Conservation (phyloP, 2,888 invertebrate genomes). For the Epistrophe eligans region DNA sequence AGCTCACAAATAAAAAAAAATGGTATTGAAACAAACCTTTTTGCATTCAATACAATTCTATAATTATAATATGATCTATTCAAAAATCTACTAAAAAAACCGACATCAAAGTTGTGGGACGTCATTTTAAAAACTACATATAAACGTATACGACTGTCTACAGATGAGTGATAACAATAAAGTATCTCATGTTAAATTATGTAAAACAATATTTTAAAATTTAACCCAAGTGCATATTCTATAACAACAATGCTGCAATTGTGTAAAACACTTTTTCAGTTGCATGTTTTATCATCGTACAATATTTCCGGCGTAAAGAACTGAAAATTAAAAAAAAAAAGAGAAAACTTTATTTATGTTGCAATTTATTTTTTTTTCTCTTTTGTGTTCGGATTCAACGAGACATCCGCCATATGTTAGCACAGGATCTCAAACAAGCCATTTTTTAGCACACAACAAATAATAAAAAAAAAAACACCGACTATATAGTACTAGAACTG, state of each 20-base stretch:
- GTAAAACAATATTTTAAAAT: background rate
- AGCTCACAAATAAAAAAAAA: too few species aligned
- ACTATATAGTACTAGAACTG: constrained; percentile 46
- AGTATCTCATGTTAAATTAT: background rate
- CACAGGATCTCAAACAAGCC: constrained; percentile 58
- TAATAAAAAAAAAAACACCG: constrained; percentile 47
- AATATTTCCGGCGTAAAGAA: constrained; percentile 59
- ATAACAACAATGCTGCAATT: background rate
- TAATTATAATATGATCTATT: too few species aligned
- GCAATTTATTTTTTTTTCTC: constrained; percentile 38
- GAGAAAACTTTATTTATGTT: constrained; percentile 68
- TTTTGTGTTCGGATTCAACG: constrained; percentile 42
- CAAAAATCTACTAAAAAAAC: too few species aligned
- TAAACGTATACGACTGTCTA: too few species aligned
- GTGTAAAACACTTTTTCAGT: constrained; percentile 8
- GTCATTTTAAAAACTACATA: too few species aligned
- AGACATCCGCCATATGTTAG: constrained; percentile 71
- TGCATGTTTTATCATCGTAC: constrained; percentile 49
- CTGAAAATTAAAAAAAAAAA: constrained; percentile 31
- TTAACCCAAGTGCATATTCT: background rate
- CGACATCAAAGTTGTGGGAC: too few species aligned
- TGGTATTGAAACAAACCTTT: too few species aligned
- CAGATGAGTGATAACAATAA: background rate
- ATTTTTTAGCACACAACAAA: constrained; percentile 52
- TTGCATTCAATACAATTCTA: too few species aligned